These are phyloP conservation scores for Scytalopus superciliaris DNA, from an alignment of 2,113 vertebrate genomes.

Conservation along the genomic window DNA sequence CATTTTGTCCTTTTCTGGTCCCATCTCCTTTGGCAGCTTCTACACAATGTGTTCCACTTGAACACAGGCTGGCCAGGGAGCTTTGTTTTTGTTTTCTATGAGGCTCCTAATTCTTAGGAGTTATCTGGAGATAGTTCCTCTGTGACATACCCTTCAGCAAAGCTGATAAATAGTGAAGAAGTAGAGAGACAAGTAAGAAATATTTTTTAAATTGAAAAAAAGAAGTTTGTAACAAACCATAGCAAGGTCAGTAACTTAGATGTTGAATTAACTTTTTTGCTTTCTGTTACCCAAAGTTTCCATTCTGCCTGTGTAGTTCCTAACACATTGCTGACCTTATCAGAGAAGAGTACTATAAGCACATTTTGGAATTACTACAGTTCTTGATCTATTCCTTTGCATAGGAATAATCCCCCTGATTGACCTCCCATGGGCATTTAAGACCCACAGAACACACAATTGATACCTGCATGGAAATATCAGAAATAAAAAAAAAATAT, in stretches of 20 bases:
- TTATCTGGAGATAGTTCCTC: background rate
- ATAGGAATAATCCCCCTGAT: background rate
- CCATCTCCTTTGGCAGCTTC: background rate
- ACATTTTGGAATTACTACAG: background rate
- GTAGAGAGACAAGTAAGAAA: background rate
- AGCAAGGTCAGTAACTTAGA: background rate
- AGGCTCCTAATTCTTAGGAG: background rate
- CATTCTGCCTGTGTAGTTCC: background rate
- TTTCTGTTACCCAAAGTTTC: background rate
- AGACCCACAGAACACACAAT: background rate
- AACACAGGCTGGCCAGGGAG: background rate
- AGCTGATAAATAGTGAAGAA: background rate
- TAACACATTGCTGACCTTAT: background rate
- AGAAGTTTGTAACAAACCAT: background rate
- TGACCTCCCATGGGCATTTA: background rate
- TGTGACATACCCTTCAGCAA: background rate
- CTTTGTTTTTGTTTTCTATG: background rate
- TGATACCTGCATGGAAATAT: background rate
- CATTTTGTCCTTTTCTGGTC: background rate
- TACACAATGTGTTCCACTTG: background rate
- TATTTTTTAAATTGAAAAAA: background rate
- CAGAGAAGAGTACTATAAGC: background rate
- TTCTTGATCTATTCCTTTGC: background rate
- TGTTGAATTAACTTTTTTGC: background rate
- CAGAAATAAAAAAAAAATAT: background rate